Conservation (phyloP, 2,113 vertebrate species). For the Siphamia tubifer region DNA sequence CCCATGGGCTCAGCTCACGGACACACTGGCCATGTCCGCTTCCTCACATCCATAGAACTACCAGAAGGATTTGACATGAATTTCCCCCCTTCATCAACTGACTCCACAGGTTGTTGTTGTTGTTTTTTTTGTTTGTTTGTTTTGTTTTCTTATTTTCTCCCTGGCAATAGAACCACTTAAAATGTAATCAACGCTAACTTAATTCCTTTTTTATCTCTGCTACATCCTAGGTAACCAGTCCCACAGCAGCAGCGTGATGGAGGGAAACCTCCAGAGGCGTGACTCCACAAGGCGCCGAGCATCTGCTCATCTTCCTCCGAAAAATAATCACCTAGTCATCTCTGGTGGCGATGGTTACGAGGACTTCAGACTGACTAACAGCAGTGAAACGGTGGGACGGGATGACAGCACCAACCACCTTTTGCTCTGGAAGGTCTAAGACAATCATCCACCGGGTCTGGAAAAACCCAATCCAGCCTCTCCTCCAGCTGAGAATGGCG, state of each 20-base stretch:
- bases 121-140: no score
- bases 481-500: slow-evolving; percentile 18
- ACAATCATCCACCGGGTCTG: background rate
- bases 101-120: slow-evolving; percentile 65
- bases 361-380: slow-evolving; percentile 93
- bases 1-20: slow-evolving; percentile 93
- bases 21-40: slow-evolving; percentile 96
- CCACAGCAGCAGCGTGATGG: slow-evolving; percentile 64
- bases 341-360: slow-evolving; percentile 96
- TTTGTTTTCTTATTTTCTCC: background rate
- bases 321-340: slow-evolving; percentile 92
- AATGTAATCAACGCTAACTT: background rate
- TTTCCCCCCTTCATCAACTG: slow-evolving; percentile 76
- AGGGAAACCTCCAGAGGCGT: slow-evolving; percentile 81
- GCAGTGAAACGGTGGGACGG: slow-evolving; percentile 93
- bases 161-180: background rate
- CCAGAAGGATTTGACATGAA: slow-evolving; percentile 88
- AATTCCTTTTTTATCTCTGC: background rate
- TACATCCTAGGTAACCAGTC: slow-evolving; percentile 55
- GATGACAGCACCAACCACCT: slow-evolving; percentile 99
- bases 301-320: slow-evolving; percentile 73
- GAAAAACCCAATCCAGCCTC: background rate
- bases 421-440: slow-evolving; percentile 94
- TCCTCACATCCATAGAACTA: slow-evolving; percentile 93
- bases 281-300: slow-evolving; percentile 82